Evolutionary conservation across 2,797 vertebrate species (phyloP).

Genomic region (Ctenopoma kingsleyae): DNA sequence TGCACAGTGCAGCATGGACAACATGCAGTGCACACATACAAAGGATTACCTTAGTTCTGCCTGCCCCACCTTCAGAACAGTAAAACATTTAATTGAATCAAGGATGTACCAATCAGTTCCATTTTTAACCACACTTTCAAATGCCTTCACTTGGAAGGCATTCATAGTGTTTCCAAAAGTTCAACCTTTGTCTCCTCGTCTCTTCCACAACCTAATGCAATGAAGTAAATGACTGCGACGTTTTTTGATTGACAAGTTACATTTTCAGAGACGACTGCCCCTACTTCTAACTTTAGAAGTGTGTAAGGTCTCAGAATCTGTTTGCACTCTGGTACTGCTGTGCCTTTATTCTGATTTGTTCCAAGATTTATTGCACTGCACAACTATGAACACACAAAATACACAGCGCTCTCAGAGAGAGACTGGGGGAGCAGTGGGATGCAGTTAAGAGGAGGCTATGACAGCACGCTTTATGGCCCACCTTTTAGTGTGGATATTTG

Average conservation of each 20-base stretch:
- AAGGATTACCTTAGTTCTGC: too few species aligned
- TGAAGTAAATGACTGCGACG: neutral
- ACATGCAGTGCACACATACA: too few species aligned
- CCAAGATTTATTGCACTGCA: neutral
- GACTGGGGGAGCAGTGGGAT: neutral
- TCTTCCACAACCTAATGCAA: neutral
- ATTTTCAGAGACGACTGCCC: neutral
- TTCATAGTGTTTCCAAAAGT: neutral
- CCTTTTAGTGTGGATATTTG: conserved; percentile 17
- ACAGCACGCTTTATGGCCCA: conserved; percentile 4
- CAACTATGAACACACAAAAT: neutral
- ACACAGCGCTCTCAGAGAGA: neutral
- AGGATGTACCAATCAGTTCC: too few species aligned
- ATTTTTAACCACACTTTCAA: neutral
- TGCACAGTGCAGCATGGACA: too few species aligned
- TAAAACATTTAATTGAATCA: too few species aligned
- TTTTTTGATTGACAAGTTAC: neutral
- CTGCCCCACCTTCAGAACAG: too few species aligned
- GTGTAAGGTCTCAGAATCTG: neutral
- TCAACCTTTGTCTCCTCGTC: neutral
- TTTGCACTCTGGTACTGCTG: too few species aligned
- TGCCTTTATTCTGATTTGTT: neutral
- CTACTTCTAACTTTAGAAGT: neutral
- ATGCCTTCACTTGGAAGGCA: neutral
- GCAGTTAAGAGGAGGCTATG: neutral